phyloP scores from a whole-genome alignment of 2,797 vertebrate species.

The Parambassis ranga region DNA sequence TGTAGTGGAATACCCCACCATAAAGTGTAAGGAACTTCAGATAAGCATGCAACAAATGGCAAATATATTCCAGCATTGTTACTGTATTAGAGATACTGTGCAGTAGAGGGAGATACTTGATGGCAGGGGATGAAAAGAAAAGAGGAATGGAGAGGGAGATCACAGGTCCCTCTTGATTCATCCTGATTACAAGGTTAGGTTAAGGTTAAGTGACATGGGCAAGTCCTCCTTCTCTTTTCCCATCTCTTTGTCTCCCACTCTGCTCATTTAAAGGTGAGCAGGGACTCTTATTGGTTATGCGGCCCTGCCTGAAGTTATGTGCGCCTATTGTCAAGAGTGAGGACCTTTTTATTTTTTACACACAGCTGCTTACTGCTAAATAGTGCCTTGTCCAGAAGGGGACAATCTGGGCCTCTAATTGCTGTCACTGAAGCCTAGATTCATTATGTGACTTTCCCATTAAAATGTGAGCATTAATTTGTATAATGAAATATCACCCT shows the following conservation, averaged over 20 bases:
- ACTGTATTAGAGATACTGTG: neutral
- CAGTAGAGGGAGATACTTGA: neutral
- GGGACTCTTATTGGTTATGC: conserved; percentile 72
- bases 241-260: conserved; percentile 47
- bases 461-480: conserved; percentile 99
- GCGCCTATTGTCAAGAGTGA: conserved; percentile 92
- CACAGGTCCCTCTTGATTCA: conserved; percentile 75
- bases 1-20: neutral
- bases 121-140: neutral
- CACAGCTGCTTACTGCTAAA: conserved; percentile 99
- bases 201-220: conserved; percentile 80
- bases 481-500: conserved; percentile 99
- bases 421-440: conserved; percentile 99
- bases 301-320: conserved; percentile 87
- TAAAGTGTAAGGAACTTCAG: neutral
- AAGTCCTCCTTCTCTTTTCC: conserved; percentile 42
- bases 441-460: conserved; percentile 99
- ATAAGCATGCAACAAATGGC: neutral
- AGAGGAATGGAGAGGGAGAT: conserved; percentile 64
- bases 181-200: conserved; percentile 80
- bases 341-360: conserved; percentile 90
- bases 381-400: conserved; percentile 99
- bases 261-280: conserved; percentile 76
- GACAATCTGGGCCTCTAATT: conserved; percentile 99
- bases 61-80: neutral